Base-by-base conservation (phyloP, 2,113 vertebrate species). In the Lycaon pictus region DNA sequence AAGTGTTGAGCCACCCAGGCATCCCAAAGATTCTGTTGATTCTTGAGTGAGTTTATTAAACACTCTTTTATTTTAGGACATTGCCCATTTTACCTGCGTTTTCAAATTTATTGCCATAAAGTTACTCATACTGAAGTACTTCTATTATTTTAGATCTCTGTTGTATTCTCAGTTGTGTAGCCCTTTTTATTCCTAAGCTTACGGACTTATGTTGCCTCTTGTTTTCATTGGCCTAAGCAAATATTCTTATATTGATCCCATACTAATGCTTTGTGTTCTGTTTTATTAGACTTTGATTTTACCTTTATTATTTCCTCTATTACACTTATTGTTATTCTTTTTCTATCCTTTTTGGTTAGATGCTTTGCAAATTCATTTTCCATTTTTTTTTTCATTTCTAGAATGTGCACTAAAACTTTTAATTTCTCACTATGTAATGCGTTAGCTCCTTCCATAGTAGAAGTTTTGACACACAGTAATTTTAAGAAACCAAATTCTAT, bases 241-340 rank as follows among this genome's bases (percentile, higher is more conserved):
- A 35, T 69, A 90, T 51, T 88, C 62, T 67, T 91, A 76, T 72
- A 81, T 51, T 87, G 23, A 95, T 91, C 35, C 53, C 90, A n/a
- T 85, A 96, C 88, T 63, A 72, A 82, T 82, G 51, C 22, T 85
- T 48, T 80, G 5, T 88, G 20, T 90, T 94, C 23, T 74, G n/a
- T 56, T 88, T 80, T 71, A 84, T 79, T 92, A 86, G 23, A 74
- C n/a, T 87, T 76, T 89, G 35, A 90, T 79, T 63, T 95, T 82
- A 58, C 83, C 23, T 82, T 74, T 94, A 82, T 74, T 92, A 82
- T 76, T 76, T 76, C 8, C 69, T 79, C 88, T 37, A 51, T 55
- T 84, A 17, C 79, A 35, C 76, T 84, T 92, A 17, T 27, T 37
- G 22, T 72, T 67, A 11, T 72, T 90, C n/a, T 43, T 51, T 88